Base-by-base conservation (phyloP, 2,797 vertebrate genomes). In the Paramormyrops hopkinsi region DNA sequence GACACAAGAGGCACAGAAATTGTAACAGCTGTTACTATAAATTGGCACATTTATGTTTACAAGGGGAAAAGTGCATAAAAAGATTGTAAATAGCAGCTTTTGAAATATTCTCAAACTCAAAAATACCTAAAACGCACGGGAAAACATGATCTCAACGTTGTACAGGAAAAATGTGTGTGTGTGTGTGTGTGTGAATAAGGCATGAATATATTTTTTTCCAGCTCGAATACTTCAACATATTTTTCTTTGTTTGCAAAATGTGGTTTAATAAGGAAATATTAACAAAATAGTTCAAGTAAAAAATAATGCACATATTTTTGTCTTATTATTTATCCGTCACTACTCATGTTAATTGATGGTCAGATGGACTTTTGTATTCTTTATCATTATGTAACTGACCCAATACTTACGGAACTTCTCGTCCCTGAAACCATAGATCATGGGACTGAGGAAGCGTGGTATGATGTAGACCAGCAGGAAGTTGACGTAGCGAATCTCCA, bases 381-480 rank as follows among this genome's bases (percentile, higher is more conserved):
- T 59, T 46, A 92, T 93, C 0, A 73, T 79, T 84, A 96, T 88
- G 90, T 94, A 90, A 22, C 90, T 93, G 5, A 89, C 90, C 96
- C 95, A 96, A 92, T 95, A 95, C 87, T 91, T 95, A 29, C 95
- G 92, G 91, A 97, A 97, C 73, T 92, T 94, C 89, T 95, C 92
- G 29, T 97, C 96, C 14, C 96, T 90, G 46, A 96, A 96, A 0
- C 96, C 96, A 4, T 97, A 97, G 88, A 97, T 95, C 85, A 96
- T 92, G 0, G 96, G 96, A 82, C 96, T 96, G 73, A 97, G 91
- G 90, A 97, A 97, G 5, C 96, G 94, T 0, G 96, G 96, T 50
- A 96, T 96, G 90, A 97, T 95, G 91, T 97, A 97, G 65, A 97
- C 96, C 3, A 96, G 91, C 92, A 97, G 92, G 91, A 95, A 96